Base-by-base conservation (phyloP, 2,113 vertebrate genomes). In the Scolopax mira region DNA sequence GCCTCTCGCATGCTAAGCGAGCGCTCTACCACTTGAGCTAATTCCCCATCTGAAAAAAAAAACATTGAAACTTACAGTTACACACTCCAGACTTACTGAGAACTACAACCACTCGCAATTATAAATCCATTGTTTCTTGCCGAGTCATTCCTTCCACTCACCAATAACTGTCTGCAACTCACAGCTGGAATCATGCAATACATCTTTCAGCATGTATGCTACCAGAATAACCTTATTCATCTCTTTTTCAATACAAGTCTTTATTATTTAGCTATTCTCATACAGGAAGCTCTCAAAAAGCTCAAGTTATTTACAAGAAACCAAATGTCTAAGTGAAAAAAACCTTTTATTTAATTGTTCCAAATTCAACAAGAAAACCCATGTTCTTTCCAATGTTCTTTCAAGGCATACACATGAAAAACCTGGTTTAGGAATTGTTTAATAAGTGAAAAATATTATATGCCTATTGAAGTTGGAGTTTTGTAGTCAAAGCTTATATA, bases 21-120 rank as follows among this genome's bases (percentile, higher is more conserved):
- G 90, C 94, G 89, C 93, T 95, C 95, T 96, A 92, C 97, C 92
- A 95, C 95, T 96, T 97, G 96, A 97, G 91, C 91, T 96, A 96
- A 97, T 97, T 95, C 96, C 96, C 96, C 95, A 4, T 0, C 1
- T 21, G 1, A 2, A 4, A 37, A 49, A 65, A 52, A 28, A 1
- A 0, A 0, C 0, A 0, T 1, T 0, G 0, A n/a, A 51, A n/a
- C 31, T 11, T 13, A 0, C 0, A 1, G 0, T 79, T 69, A 18
- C 0, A 9, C 0, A 18, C 3, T 52, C 2, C 0, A 12, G 9
- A 31, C 6, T 18, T 11, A 23, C 1, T 2, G 7, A 57, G 14
- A 3, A 2, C 6, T 0, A 9, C 33, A 4, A 4, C 1, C 0
- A 2, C 0, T 1, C 2, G 2, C 0, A 0, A 3, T 18, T 8